A percentile compares a stretch with the other conserved stretches of the same genome.
Evolutionary conservation across 1,140 invertebrate genomes (phyloP).

Genomic region (Popillia japonica): DNA sequence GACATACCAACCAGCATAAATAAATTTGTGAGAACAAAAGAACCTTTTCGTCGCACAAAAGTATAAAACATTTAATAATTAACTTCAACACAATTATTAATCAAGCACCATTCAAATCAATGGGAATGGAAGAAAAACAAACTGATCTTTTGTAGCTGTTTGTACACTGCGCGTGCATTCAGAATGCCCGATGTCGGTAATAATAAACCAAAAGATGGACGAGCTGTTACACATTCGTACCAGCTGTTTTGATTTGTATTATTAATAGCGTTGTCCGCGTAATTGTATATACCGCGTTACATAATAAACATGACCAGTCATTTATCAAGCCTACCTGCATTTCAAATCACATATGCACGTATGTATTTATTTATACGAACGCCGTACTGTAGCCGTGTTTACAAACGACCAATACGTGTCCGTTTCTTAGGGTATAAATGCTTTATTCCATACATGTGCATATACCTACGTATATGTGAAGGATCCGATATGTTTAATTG

Average conservation of each 20-base stretch:
- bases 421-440: neutral
- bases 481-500: neutral
- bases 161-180: neutral
- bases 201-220: neutral
- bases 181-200: neutral
- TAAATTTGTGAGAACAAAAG: too few species aligned
- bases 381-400: neutral
- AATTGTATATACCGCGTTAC: constrained; percentile 23
- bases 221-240: constrained; percentile 4
- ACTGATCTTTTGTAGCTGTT: neutral
- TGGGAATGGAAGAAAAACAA: neutral
- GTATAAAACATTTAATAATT: constrained; percentile 1
- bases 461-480: neutral
- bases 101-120: neutral
- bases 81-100: neutral
- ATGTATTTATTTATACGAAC: neutral
- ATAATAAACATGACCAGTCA: constrained; percentile 29
- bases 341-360: neutral
- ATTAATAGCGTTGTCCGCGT: constrained; percentile 26
- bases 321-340: constrained; percentile 23
- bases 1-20: too few species aligned
- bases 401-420: neutral
- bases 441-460: neutral
- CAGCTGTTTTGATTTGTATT: constrained; percentile 32
- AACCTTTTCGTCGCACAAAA: neutral